phyloP scores from a whole-genome alignment of 2,888 invertebrate genomes.

The Microctonus hyperodae region DNA sequence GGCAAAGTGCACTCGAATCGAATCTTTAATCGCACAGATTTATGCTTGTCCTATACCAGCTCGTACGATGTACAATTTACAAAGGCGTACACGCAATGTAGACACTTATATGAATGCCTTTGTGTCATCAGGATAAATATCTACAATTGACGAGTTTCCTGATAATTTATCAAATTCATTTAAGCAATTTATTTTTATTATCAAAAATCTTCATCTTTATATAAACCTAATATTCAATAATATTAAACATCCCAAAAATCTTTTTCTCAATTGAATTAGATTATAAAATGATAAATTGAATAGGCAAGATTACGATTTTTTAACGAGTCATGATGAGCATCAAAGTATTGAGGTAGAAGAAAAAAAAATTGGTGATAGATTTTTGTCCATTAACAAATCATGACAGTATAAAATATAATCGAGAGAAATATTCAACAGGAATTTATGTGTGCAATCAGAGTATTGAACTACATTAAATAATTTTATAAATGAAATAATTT shows the following conservation, averaged over 20 bases:
- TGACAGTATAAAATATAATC: neutral
- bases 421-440: neutral
- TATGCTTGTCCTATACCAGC: neutral
- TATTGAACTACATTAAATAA: neutral
- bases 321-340: neutral
- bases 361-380: neutral
- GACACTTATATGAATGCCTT: neutral
- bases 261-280: no score
- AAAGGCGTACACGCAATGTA: neutral
- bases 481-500: neutral
- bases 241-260: no score
- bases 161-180: neutral
- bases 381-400: neutral
- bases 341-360: neutral
- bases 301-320: no score
- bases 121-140: neutral
- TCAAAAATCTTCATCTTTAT: no score
- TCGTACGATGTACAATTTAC: neutral
- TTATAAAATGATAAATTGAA: no score
- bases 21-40: neutral
- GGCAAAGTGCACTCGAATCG: constrained; percentile 1
- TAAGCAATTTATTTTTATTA: neutral
- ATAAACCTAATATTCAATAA: no score
- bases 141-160: neutral
- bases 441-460: neutral